A percentile compares a stretch with the other conserved stretches of the same genome.
phyloP scores from a whole-genome alignment of 2,113 vertebrate species.

The Octodon degus region DNA sequence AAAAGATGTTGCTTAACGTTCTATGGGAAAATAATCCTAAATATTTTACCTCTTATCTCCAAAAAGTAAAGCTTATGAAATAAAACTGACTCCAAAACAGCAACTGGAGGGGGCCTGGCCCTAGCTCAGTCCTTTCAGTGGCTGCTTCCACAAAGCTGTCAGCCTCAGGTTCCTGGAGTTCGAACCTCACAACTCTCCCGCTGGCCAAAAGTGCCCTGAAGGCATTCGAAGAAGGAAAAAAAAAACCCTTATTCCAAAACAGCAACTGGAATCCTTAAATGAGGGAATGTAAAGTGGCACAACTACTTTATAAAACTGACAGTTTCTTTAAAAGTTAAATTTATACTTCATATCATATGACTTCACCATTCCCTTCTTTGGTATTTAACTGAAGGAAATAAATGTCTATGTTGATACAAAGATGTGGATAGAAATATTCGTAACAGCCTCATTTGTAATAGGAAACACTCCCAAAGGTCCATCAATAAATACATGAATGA shows the following conservation, averaged over 20 bases:
- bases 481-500: not conserved
- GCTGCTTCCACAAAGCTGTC: too few relatives aligned
- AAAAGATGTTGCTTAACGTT: constrained; percentile 40
- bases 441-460: constrained; percentile 12
- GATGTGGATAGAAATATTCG: not conserved
- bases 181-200: too few relatives aligned
- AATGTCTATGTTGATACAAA: constrained; percentile 36
- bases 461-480: not conserved
- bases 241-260: too few relatives aligned
- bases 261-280: constrained; percentile 24
- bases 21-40: constrained; percentile 16
- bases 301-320: constrained; percentile 45
- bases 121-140: too few relatives aligned
- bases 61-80: constrained; percentile 36
- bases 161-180: too few relatives aligned
- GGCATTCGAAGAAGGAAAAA: too few relatives aligned
- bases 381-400: constrained; percentile 43
- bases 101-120: too few relatives aligned
- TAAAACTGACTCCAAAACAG: constrained; percentile 37
- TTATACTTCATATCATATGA: not conserved
- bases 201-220: too few relatives aligned
- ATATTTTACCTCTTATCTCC: not conserved
- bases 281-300: constrained; percentile 18
- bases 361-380: not conserved
- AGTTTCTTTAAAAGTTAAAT: constrained; percentile 39